phyloP scores from a whole-genome alignment of 2,113 vertebrate species.

The Equus quagga region DNA sequence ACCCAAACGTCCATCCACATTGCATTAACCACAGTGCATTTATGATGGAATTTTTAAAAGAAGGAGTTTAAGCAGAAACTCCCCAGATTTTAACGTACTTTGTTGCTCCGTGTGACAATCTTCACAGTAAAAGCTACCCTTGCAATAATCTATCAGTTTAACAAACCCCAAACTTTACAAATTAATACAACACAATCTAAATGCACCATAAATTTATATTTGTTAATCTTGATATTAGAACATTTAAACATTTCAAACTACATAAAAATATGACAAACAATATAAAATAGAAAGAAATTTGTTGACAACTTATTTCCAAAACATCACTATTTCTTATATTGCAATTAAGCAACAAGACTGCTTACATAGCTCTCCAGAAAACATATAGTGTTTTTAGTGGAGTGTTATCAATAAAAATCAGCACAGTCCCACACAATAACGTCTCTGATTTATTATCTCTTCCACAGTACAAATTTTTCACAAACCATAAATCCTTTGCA shows the following conservation, averaged over 20 bases:
- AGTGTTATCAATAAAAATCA: conserved; percentile 80
- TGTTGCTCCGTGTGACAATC: conserved; percentile 25
- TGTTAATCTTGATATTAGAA: conserved; percentile 86
- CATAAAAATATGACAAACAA: conserved; percentile 87
- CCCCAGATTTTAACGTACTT: not conserved
- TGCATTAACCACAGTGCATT: not conserved
- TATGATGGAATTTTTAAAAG: not conserved
- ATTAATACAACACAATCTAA: conserved; percentile 83
- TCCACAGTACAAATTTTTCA: conserved; percentile 95
- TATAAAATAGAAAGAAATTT: conserved; percentile 86
- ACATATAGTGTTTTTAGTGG: conserved; percentile 74
- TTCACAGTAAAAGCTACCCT: conserved; percentile 65
- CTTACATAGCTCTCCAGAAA: conserved; percentile 77
- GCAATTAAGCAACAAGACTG: conserved; percentile 80
- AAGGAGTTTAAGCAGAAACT: not conserved
- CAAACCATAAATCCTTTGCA: conserved; percentile 88
- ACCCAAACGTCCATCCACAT: not conserved
- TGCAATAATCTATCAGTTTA: conserved; percentile 63
- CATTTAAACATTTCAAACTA: conserved; percentile 86
- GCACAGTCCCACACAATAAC: conserved; percentile 86
- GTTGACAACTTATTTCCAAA: conserved; percentile 82
- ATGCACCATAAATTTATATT: conserved; percentile 85
- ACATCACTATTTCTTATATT: conserved; percentile 80
- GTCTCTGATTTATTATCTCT: conserved; percentile 93
- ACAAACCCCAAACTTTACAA: conserved; percentile 78